These are phyloP conservation scores for Chromis chromis DNA, from an alignment of 2,797 vertebrate species.

Conservation along the genomic window DNA sequence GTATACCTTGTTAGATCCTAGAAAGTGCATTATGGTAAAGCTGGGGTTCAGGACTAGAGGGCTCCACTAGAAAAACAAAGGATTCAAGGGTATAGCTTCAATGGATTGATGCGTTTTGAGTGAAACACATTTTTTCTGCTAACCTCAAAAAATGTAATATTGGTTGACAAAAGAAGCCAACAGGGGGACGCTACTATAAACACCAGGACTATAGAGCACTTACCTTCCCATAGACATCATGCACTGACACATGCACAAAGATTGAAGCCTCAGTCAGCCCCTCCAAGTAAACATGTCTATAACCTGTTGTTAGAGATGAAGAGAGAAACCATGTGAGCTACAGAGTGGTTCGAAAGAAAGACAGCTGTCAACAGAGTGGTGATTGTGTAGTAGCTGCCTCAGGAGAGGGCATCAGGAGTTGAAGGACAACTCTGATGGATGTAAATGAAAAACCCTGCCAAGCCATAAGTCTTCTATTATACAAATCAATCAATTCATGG, in stretches of 20 bases:
- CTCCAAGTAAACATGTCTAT: constrained; percentile 96
- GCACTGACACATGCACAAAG: constrained; percentile 96
- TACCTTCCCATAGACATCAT: constrained; percentile 98
- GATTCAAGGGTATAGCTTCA: constrained; percentile 68
- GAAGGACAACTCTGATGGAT: constrained; percentile 45
- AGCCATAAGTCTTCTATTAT: constrained; percentile 31
- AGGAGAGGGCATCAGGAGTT: constrained; percentile 49
- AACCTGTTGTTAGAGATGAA: constrained; percentile 84
- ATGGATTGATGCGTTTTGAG: constrained; percentile 36
- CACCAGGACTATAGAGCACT: constrained; percentile 13
- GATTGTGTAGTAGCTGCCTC: constrained; percentile 34
- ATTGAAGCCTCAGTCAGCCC: constrained; percentile 97
- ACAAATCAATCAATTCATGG: constrained; percentile 45
- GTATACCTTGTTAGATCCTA: constrained; percentile 98
- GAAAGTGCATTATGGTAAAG: constrained; percentile 99
- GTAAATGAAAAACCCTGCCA: constrained; percentile 45
- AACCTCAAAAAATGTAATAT: constrained; percentile 1
- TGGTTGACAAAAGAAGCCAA: constrained; percentile 10
- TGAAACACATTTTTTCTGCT: constrained; percentile 34
- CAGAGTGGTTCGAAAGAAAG: constrained; percentile 28
- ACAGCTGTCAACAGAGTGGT: constrained; percentile 40
- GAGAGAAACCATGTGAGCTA: constrained; percentile 22
- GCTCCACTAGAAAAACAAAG: constrained; percentile 95
- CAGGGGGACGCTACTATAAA: constrained; percentile 8
- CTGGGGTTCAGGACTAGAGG: constrained; percentile 99